Conservation (phyloP, 2,888 invertebrate species). For the Macrosoma leucophasiata region DNA sequence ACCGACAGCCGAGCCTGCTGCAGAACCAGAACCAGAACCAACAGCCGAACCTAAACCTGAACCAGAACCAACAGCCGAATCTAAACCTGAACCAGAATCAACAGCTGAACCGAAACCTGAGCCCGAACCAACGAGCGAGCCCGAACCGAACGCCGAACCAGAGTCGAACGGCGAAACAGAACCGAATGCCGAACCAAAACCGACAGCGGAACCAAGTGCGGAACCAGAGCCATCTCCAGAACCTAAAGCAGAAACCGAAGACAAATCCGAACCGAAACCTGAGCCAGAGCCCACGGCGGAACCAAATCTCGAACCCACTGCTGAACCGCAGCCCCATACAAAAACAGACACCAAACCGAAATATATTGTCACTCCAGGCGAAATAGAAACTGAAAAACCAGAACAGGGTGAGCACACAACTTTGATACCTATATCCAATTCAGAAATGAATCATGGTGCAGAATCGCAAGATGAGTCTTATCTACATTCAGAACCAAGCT, state of each 20-base stretch:
- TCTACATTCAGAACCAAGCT: slow-evolving; percentile 24
- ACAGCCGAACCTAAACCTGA: slow-evolving; percentile 26
- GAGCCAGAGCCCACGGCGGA: slow-evolving; percentile 23
- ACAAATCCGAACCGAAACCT: slow-evolving; percentile 29
- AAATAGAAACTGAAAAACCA: slow-evolving; percentile 13
- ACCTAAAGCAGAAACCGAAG: slow-evolving; percentile 30
- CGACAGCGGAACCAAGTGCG: slow-evolving; percentile 30
- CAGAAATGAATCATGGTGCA: slow-evolving; percentile 23
- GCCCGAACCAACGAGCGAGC: slow-evolving; percentile 15
- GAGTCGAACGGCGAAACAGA: slow-evolving; percentile 17
- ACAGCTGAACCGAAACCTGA: slow-evolving; percentile 24
- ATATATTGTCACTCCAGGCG: slow-evolving; percentile 11
- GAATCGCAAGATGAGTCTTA: slow-evolving; percentile 17
- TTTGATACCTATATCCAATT: slow-evolving; percentile 25
- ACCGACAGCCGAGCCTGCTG: slow-evolving; percentile 30
- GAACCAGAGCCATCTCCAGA: slow-evolving; percentile 31
- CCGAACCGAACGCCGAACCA: not conserved
- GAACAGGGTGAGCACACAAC: too few relatives aligned
- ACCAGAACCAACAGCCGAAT: slow-evolving; percentile 26
- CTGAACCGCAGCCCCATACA: slow-evolving; percentile 33
- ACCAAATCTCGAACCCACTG: slow-evolving; percentile 23
- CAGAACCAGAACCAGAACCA: slow-evolving; percentile 32
- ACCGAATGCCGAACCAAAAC: slow-evolving; percentile 28
- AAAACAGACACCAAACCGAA: slow-evolving; percentile 27
- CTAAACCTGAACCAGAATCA: slow-evolving; percentile 24